Base-by-base conservation (phyloP, 2,113 vertebrate species). In the Campylorhamphus procurvoides region DNA sequence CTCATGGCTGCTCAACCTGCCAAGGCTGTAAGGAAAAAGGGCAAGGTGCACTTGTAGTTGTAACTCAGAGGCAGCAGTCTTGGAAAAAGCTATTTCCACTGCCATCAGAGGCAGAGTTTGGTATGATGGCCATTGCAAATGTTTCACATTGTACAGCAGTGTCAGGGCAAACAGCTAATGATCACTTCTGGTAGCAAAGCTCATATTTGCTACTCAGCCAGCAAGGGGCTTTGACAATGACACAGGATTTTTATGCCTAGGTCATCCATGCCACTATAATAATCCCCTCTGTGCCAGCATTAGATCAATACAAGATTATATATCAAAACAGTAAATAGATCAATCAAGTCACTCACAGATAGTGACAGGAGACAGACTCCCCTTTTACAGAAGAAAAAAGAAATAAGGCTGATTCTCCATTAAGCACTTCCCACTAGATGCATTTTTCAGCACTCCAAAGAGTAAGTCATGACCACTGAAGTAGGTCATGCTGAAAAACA, bases 131-230 rank as follows among this genome's bases (percentile, higher is more conserved):
- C 59, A 35, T 9, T 2, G 6, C 15, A 27, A 31, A 2, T 2
- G 14, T 39, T 59, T 55, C 4, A 8, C 3, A 3, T 3, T 2
- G 12, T 25, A 4, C 33, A 24, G 18, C 2, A 1, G 3, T 27
- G 18, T 28, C 11, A 52, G 39, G 24, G 42, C 8, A 91, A 59
- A 71, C 14, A 19, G 3, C 14, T 31, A 31, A 15, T 3, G 37
- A 56, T 7, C 27, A 9, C 6, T 50, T 31, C 46, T 19, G 35
- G 33, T 0, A 50, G 14, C 14, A 67, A 46, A 87, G 16, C 46
- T 42, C 33, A 46, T 17, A 16, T 28, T 8, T 67, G 19, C 29
- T 64, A 20, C 27, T 59, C 60, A 68, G 47, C 18, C 39, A 71
- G 47, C 39, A 52, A 78, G 22, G 10, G 25, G 8, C 13, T 81